Evolutionary conservation across 2,888 invertebrate genomes (phyloP).

Genomic region (Eupithecia insigniata): DNA sequence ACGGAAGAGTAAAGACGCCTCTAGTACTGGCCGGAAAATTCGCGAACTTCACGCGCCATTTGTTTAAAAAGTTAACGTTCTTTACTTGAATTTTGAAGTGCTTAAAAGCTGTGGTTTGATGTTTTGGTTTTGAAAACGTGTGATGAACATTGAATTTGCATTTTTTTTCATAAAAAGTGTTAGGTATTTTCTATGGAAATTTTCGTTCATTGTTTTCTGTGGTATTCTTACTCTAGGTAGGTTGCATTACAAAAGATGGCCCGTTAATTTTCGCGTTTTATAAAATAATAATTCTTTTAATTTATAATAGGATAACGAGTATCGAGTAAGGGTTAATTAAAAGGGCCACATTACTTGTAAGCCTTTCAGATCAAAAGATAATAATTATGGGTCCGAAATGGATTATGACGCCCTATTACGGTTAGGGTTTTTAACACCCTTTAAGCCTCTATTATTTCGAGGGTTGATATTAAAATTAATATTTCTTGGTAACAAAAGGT

Average conservation of each 20-base stretch:
- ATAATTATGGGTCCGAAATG: constrained; percentile 15
- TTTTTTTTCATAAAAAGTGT: not conserved
- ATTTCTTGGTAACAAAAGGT: not conserved
- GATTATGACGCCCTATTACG: constrained; percentile 14
- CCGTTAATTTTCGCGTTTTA: not conserved
- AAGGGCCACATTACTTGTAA: constrained; percentile 17
- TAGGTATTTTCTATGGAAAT: not conserved
- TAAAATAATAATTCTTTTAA: not conserved
- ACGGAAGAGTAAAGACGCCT: constrained; percentile 41
- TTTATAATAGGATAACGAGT: not conserved
- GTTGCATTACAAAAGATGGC: not conserved
- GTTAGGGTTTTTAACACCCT: constrained; percentile 1
- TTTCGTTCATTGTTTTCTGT: not conserved
- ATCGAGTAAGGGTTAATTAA: constrained; percentile 20
- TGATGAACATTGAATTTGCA: constrained; percentile 16
- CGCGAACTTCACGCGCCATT: constrained; percentile 53
- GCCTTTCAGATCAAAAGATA: constrained; percentile 26
- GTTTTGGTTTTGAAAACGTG: constrained; percentile 23
- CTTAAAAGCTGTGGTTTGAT: constrained; percentile 10
- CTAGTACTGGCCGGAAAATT: constrained; percentile 25
- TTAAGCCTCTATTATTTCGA: constrained; percentile 7
- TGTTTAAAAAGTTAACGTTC: constrained; percentile 44
- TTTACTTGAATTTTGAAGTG: constrained; percentile 14
- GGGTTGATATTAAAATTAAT: constrained; percentile 1
- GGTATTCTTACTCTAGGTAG: not conserved